Evolutionary conservation across 2,113 vertebrate species (phyloP).

Genomic region (Laticauda colubrina): DNA sequence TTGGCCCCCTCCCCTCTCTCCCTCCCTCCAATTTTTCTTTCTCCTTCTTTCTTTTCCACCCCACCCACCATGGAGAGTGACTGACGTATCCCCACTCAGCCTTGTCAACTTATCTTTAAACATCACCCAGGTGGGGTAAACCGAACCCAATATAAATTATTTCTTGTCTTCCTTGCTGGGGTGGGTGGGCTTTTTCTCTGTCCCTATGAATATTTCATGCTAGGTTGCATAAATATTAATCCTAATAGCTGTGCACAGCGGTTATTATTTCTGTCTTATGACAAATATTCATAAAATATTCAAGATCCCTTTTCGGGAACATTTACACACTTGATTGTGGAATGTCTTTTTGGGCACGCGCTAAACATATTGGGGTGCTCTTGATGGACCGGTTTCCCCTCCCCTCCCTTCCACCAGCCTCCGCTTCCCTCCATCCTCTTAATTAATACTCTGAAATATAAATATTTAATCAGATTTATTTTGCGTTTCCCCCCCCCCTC

Average conservation of each 20-base stretch:
- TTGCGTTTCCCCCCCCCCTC: conserved; percentile 39
- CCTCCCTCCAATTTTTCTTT: conserved; percentile 32
- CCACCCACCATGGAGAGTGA: conserved; percentile 69
- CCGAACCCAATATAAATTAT: conserved; percentile 84
- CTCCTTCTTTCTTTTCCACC: conserved; percentile 50
- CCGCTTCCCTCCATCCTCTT: conserved; percentile 42
- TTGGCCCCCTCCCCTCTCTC: conserved; percentile 48
- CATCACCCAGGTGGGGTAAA: conserved; percentile 85
- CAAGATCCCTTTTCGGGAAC: conserved; percentile 83
- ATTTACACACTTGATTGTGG: conserved; percentile 84
- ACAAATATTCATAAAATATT: conserved; percentile 98
- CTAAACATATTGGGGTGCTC: conserved; percentile 78
- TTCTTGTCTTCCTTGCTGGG: conserved; percentile 71
- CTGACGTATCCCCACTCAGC: conserved; percentile 75
- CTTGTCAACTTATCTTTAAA: conserved; percentile 84
- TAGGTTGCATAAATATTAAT: conserved; percentile 98
- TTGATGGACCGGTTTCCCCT: conserved; percentile 69
- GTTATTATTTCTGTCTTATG: conserved; percentile 97
- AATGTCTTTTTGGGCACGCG: conserved; percentile 67
- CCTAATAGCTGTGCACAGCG: conserved; percentile 95
- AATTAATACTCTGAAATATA: conserved; percentile 71
- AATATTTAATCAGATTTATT: conserved; percentile 73
- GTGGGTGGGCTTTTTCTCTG: conserved; percentile 70
- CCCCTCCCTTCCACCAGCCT: not conserved
- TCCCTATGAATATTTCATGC: conserved; percentile 99